Conservation (phyloP, 2,113 vertebrate species). For the Crypturellus undulatus region DNA sequence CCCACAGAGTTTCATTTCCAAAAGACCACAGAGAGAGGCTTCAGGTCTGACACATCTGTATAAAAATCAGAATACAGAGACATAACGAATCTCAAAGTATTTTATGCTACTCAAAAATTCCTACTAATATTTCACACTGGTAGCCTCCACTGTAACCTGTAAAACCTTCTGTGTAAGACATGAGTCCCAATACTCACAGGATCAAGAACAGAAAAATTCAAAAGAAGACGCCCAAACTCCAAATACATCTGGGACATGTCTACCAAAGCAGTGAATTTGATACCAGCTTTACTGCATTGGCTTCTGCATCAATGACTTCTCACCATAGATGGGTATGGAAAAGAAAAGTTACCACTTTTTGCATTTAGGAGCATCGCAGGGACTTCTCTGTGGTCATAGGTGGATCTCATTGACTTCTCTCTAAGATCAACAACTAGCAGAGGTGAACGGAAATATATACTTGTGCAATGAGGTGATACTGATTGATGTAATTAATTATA, state of each 20-base stretch:
- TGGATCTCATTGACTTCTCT: background rate
- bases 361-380: background rate
- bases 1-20: background rate
- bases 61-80: background rate
- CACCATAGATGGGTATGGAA: background rate
- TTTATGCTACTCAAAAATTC: background rate
- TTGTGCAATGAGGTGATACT: background rate
- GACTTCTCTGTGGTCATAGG: background rate
- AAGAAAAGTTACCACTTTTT: background rate
- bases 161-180: background rate
- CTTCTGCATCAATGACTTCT: background rate
- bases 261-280: background rate
- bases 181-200: background rate
- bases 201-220: background rate
- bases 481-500: background rate
- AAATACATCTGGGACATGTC: background rate
- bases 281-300: background rate
- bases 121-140: background rate
- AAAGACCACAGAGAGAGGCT: background rate
- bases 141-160: background rate
- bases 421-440: background rate
- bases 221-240: background rate
- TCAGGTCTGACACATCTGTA: background rate
- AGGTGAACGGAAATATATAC: background rate
- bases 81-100: background rate